A percentile compares a stretch with the other conserved stretches of the same genome.
These are phyloP conservation scores for Dichetophora obliterata DNA, from an alignment of 2,888 invertebrate genomes.

Conservation along the genomic window DNA sequence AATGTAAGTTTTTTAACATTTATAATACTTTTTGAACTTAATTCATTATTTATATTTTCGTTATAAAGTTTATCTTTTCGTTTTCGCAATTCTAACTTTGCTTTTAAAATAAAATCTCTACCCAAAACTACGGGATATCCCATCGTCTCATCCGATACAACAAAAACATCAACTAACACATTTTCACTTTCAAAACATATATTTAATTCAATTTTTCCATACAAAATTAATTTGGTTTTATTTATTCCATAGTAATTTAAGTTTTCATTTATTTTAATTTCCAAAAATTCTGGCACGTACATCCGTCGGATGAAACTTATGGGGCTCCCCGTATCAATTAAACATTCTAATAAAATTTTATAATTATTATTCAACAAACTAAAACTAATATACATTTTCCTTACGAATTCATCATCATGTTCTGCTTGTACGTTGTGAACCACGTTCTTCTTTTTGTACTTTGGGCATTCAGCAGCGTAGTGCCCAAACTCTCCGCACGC, in stretches of 20 bases:
- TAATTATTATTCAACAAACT: slow-evolving; percentile 39
- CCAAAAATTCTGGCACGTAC: not conserved
- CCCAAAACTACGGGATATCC: not conserved
- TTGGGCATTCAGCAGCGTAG: too few species aligned
- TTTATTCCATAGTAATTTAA: not conserved
- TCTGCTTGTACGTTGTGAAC: not conserved
- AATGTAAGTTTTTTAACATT: too few species aligned
- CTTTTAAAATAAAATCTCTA: not conserved
- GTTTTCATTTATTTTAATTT: not conserved
- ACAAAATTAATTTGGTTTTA: not conserved
- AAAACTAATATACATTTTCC: slow-evolving; percentile 43
- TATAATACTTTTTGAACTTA: too few species aligned
- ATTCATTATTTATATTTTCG: too few species aligned
- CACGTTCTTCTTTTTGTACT: too few species aligned
- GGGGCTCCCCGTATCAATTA: slow-evolving; percentile 8
- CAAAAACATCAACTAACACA: not conserved
- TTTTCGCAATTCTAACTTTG: too few species aligned
- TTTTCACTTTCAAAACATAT: too few species aligned
- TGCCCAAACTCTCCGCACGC: too few species aligned
- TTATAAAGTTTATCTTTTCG: not conserved
- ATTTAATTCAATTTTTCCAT: not conserved
- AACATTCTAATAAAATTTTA: slow-evolving; percentile 29
- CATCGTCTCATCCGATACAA: not conserved
- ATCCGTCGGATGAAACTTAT: not conserved
- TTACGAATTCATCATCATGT: slow-evolving; percentile 44